A percentile compares a stretch with the other conserved stretches of the same genome.
Conservation (phyloP, 64 coral and sea anemone species). For the Stichodactyla mertensii region DNA sequence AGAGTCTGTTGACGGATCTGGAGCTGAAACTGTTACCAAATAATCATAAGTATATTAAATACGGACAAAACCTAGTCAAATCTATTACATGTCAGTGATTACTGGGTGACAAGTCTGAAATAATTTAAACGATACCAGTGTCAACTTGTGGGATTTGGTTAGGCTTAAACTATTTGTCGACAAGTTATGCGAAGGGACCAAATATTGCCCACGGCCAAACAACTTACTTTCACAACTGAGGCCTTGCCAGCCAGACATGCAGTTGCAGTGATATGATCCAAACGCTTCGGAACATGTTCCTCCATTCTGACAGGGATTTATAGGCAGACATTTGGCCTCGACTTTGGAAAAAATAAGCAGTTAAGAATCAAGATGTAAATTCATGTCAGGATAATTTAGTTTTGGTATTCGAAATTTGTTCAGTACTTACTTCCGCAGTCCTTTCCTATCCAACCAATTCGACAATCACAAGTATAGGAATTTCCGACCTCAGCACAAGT, state of each 20-base stretch:
- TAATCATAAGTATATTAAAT: background rate
- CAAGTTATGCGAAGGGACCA: too few species aligned
- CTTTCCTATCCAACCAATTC: slow-evolving; percentile 79
- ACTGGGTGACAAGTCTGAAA: too few species aligned
- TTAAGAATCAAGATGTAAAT: background rate
- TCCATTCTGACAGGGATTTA: slow-evolving; percentile 95
- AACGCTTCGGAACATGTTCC: slow-evolving; percentile 72
- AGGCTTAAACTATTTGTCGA: background rate
- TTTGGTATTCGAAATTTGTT: background rate
- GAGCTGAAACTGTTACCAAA: slow-evolving; percentile 52
- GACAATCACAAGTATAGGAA: slow-evolving; percentile 65
- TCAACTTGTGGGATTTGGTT: too few species aligned
- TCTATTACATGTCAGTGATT: too few species aligned
- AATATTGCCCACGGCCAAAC: too few species aligned
- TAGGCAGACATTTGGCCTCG: slow-evolving; percentile 86
- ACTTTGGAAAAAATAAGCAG: slow-evolving; percentile 17
- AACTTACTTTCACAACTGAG: slow-evolving; percentile 91
- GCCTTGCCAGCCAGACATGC: slow-evolving; percentile 60
- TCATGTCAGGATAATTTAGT: too few species aligned
- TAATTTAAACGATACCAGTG: too few species aligned
- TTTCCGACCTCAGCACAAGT: slow-evolving; percentile 59
- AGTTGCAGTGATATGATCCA: slow-evolving; percentile 68
- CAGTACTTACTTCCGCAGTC: slow-evolving; percentile 64
- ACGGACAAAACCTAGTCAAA: background rate
- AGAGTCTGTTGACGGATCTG: slow-evolving; percentile 25